Base-by-base conservation (phyloP, 2,113 vertebrate species). In the Tylochromis polylepis region DNA sequence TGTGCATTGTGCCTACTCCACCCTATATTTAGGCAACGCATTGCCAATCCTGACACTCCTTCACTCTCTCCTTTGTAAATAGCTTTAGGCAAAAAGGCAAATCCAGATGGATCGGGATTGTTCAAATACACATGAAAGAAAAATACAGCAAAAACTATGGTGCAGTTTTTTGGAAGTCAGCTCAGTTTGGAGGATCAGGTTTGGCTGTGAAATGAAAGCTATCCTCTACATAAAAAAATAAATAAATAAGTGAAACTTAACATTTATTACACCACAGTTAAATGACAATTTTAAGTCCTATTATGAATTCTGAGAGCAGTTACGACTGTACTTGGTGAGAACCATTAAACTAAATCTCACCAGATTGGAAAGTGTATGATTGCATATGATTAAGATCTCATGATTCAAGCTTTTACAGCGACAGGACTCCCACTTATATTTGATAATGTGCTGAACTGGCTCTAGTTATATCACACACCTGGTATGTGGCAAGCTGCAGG, bases 1-100 rank as follows among this genome's bases (percentile, higher is more conserved):
- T 91, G 84, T 91, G 93, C 93, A 95, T 96, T 96, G 95, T 96
- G 95, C 95, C 82, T 88, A 79, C 91, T 94, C 85, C 92, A 93
- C 93, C 92, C 95, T 96, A 93, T 95, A 96, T 95, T 96, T 96
- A 96, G 70, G 87, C 90, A 92, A 92, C 75, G 46, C 83, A 67
- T 86, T 95, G 92, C 91, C 89, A 91, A 90, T 92, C 86, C 89
- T 91, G 89, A 94, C 90, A 89, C 93, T 92, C 90, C 82, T 94
- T 93, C 86, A 93, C 89, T 79, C 91, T 85, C 84, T 91, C 84
- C 58, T 93, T 90, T 95, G 95, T 89, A 96, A 96, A 96, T 91
- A 95, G 91, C 88, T 89, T 78, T 12, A 60, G 92, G 89, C 90
- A 83, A 84, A 60, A 85, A 84, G 43, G 4, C 46, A 79, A 55